A percentile compares a stretch with the other conserved stretches of the same genome.
Conservation (phyloP, 2,113 vertebrate genomes). For the Malaclemys terrapin region DNA sequence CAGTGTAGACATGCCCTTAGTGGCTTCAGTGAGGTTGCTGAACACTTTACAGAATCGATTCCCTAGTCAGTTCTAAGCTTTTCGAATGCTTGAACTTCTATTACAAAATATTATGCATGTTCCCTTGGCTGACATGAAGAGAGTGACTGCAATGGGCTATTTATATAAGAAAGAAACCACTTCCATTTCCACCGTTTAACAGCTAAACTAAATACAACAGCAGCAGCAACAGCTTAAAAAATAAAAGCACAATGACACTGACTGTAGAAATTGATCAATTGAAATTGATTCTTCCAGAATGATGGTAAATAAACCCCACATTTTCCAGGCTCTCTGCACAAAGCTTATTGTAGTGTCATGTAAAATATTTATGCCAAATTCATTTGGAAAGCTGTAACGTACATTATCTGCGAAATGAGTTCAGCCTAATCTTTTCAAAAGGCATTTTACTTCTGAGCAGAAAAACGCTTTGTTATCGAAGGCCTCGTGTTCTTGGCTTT, state of each 20-base stretch:
- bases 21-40: background rate
- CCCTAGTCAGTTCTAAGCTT: background rate
- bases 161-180: background rate
- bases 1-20: background rate
- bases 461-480: background rate
- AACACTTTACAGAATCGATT: background rate
- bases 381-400: conserved; percentile 26
- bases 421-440: conserved; percentile 39
- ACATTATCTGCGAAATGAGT: conserved; percentile 14
- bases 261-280: background rate
- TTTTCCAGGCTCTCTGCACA: background rate
- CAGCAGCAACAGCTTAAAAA: background rate
- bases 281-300: background rate
- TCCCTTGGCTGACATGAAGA: background rate
- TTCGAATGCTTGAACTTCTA: background rate
- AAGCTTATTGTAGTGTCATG: background rate
- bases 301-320: background rate
- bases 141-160: background rate
- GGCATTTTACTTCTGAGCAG: conserved; percentile 6
- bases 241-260: background rate
- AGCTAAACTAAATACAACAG: background rate
- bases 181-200: background rate
- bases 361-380: conserved; percentile 67
- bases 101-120: rapidly evolving
- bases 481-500: background rate